phyloP scores from a whole-genome alignment of 2,797 vertebrate genomes.

The Hydrocynus forskahlii region DNA sequence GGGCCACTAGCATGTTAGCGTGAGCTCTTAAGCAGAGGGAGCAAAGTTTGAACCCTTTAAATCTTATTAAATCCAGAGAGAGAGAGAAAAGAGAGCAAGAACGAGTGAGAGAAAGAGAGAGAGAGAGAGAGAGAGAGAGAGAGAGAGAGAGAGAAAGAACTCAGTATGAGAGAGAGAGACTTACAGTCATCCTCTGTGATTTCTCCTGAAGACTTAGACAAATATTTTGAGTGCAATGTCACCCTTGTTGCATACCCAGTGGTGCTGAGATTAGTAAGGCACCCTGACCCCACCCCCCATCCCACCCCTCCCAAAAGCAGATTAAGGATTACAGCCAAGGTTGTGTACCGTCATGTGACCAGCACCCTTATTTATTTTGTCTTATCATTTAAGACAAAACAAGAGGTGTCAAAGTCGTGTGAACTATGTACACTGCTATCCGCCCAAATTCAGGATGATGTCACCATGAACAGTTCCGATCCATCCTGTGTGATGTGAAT shows the following conservation, averaged over 20 bases:
- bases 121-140: background rate
- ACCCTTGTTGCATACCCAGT: slow-evolving; percentile 22
- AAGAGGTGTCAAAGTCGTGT: background rate
- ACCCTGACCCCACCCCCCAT: slow-evolving; percentile 5
- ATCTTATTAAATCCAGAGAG: background rate
- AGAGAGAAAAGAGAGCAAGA: background rate
- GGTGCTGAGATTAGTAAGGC: slow-evolving; percentile 44
- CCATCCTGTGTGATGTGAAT: background rate
- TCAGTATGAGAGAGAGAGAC: no score
- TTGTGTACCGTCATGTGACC: slow-evolving; percentile 42
- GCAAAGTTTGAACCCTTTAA: background rate
- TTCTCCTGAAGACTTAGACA: slow-evolving; percentile 7
- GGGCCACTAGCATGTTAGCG: background rate
- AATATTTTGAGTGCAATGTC: slow-evolving; percentile 35
- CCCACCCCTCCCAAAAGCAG: slow-evolving; percentile 43
- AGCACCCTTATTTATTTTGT: slow-evolving; percentile 17
- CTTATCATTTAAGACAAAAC: slow-evolving; percentile 12
- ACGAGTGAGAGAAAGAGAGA: no score
- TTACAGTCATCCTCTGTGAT: background rate
- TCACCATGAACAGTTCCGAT: background rate
- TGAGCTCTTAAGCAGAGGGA: background rate
- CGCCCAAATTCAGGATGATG: background rate
- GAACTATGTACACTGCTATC: background rate
- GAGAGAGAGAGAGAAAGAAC: background rate
- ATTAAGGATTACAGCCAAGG: slow-evolving; percentile 54